Base-by-base conservation (phyloP, 2,113 vertebrate species). In the Uria lomvia region DNA sequence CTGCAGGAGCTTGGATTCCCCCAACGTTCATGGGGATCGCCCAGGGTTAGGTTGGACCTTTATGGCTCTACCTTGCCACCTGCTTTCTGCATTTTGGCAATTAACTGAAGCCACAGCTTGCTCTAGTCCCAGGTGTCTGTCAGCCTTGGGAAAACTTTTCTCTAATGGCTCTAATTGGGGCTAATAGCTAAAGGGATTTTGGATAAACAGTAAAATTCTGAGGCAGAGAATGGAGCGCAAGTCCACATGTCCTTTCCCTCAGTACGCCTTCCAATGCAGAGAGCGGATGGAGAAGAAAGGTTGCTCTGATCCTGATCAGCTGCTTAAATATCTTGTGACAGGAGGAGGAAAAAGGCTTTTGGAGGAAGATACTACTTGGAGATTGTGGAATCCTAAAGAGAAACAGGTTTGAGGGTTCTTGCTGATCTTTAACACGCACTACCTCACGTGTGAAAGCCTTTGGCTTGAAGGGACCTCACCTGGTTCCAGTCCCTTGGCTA, bases 241-340 rank as follows among this genome's bases (percentile, higher is more conserved):
- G 9, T 38, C 58, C 8, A 1, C 3, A 2, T 45, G 60, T 58
- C 60, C n/a, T 43, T 77, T 52, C 53, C 63, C 45, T 50, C 52
- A 13, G 19, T 20, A 5, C 0, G 1, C 12, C 26, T 59, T n/a
- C 0, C 0, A 5, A 19, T 22, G 38, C 34, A 49, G 60, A 24
- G 38, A 24, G 42, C 34, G 63, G 85, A 43, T 36, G 80, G 63
- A 55, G 71, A 55, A 45, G 36, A 43, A 59, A 52, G 32, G 23
- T 32, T 63, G 27, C 38, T 74, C 42, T 67, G 59, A 34, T 43
- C 23, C 34, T 32, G 4, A 55, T 29, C 11, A 42, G 38, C 24
- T 68, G 19, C 6, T 77, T 47, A 34, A 59, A 59, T 22, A 42
- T 52, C 24, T 36, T 3, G 2, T 67, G 30, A 11, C 9, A 34